Evolutionary conservation across 2,797 vertebrate genomes (phyloP).

Genomic region (Periophthalmus magnuspinnatus): DNA sequence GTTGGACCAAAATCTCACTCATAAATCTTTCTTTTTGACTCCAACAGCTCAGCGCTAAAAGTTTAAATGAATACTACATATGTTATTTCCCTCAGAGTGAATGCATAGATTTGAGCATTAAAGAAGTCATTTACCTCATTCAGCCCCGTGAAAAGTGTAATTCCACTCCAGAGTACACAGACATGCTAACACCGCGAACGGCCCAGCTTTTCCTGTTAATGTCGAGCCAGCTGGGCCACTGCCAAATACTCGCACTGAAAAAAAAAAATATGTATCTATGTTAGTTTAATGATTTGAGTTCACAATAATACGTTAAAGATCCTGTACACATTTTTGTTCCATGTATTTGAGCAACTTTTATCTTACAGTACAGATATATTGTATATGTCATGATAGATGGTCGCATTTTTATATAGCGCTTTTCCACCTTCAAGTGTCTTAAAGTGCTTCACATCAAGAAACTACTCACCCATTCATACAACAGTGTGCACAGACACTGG

Average conservation of each 20-base stretch:
- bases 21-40: slow-evolving; percentile 30
- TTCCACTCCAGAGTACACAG: slow-evolving; percentile 61
- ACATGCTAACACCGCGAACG: slow-evolving; percentile 44
- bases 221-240: slow-evolving; percentile 19
- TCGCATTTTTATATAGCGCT: no score
- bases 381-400: no score
- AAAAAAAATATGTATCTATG: background rate
- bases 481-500: no score
- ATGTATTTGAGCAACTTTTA: no score
- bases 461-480: no score
- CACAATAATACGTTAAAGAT: no score
- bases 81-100: slow-evolving; percentile 40
- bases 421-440: no score
- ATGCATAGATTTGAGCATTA: slow-evolving; percentile 60
- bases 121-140: slow-evolving; percentile 65
- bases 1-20: slow-evolving; percentile 28
- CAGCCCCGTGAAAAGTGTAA: slow-evolving; percentile 67
- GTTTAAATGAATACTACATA: slow-evolving; percentile 48
- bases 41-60: slow-evolving; percentile 33
- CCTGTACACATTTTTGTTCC: no score
- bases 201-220: slow-evolving; percentile 31
- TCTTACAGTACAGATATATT: no score
- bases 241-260: slow-evolving; percentile 41
- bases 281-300: no score
- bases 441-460: no score